phyloP scores from a whole-genome alignment of 92 coral and sea anemone genomes.

The Phenganax marumi region DNA sequence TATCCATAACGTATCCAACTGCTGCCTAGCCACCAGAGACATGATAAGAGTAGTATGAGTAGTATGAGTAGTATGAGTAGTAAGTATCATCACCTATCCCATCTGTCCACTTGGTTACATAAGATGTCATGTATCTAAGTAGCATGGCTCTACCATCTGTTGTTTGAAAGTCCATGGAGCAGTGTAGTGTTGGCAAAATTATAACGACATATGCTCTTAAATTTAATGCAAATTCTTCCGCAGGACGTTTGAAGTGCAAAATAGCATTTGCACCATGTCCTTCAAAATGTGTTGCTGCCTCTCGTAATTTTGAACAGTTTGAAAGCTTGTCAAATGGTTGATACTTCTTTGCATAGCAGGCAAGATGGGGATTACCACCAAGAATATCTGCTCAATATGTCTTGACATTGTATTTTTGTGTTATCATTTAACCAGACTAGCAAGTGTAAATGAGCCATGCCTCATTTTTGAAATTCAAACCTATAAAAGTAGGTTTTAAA shows the following conservation, averaged over 20 bases:
- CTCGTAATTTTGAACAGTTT: too few relatives aligned
- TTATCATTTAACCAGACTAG: slow-evolving; percentile 35
- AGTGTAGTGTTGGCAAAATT: slow-evolving; percentile 47
- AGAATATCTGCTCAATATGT: slow-evolving; percentile 36
- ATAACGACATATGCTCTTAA: too few relatives aligned
- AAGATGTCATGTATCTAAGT: too few relatives aligned
- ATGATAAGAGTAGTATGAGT: too few relatives aligned
- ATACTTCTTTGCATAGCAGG: slow-evolving; percentile 15
- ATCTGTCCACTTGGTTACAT: too few relatives aligned
- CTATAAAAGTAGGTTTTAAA: slow-evolving; percentile 44
- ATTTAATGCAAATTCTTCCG: slow-evolving; percentile 39
- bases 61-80: too few relatives aligned
- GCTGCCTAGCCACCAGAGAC: too few relatives aligned
- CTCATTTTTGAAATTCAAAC: slow-evolving; percentile 54
- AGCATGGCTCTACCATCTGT: too few relatives aligned
- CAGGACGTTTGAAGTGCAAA: slow-evolving; percentile 15
- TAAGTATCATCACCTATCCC: slow-evolving; percentile 24
- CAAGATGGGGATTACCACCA: not conserved
- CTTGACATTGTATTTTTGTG: not conserved
- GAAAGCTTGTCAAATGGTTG: slow-evolving; percentile 19
- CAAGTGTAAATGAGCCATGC: slow-evolving; percentile 46
- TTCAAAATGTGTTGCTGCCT: not conserved
- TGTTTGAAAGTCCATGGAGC: too few relatives aligned
- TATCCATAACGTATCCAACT: too few relatives aligned
- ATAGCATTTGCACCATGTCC: not conserved